Conservation (phyloP, 2,888 invertebrate species). For the Agrotis puta region DNA sequence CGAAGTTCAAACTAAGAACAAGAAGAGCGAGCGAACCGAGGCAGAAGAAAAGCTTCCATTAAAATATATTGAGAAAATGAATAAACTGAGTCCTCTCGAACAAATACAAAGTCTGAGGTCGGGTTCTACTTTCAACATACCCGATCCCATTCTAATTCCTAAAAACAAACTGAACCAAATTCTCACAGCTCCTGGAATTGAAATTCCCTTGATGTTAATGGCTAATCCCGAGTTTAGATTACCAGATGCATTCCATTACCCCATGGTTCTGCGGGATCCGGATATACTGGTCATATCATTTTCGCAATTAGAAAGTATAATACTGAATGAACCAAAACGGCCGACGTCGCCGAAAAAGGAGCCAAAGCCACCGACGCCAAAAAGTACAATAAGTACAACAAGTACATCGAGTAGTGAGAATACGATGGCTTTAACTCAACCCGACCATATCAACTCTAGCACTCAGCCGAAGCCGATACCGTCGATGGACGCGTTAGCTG, state of each 20-base stretch:
- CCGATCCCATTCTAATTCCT: conserved; percentile 95
- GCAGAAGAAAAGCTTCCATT: conserved; percentile 71
- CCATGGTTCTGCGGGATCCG: conserved; percentile 94
- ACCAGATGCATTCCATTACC: conserved; percentile 94
- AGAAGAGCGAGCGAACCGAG: conserved; percentile 61
- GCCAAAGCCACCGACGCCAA: conserved; percentile 68
- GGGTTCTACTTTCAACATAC: conserved; percentile 93
- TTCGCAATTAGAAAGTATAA: conserved; percentile 93
- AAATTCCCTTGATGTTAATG: conserved; percentile 94
- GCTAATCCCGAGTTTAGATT: conserved; percentile 94
- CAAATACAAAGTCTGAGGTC: conserved; percentile 93
- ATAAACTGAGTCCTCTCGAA: conserved; percentile 90
- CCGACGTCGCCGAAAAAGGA: conserved; percentile 69
- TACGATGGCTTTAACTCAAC: conserved; percentile 66
- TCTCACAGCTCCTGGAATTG: conserved; percentile 93
- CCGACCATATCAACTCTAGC: conserved; percentile 71
- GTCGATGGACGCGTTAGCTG: conserved; percentile 88
- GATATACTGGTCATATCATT: conserved; percentile 95
- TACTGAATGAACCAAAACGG: conserved; percentile 88
- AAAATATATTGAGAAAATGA: conserved; percentile 67
- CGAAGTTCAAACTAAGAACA: conserved; percentile 62
- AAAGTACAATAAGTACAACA: conserved; percentile 70
- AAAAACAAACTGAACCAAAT: conserved; percentile 94
- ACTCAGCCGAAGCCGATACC: conserved; percentile 80
- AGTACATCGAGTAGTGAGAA: conserved; percentile 73